Evolutionary conservation across 2,797 vertebrate species (phyloP).

Genomic region (Yasuhikotakia modesta): DNA sequence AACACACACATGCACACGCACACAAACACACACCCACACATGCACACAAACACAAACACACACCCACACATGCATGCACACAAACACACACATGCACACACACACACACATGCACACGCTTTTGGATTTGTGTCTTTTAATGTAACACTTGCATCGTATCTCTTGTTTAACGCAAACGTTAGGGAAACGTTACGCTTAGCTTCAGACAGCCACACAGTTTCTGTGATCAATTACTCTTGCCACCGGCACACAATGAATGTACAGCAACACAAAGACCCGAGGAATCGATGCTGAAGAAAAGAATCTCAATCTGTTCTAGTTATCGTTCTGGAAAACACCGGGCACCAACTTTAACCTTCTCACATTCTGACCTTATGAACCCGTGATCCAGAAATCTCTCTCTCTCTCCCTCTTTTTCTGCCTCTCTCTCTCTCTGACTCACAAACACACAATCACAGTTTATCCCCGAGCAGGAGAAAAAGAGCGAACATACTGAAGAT

Average conservation of each 20-base stretch:
- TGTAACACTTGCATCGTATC: no score
- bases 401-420: not conserved
- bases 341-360: slow-evolving; percentile 17
- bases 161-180: no score
- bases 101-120: slow-evolving; percentile 8
- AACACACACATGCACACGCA: slow-evolving; percentile 23
- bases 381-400: slow-evolving; percentile 42
- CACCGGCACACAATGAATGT: not conserved
- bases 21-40: slow-evolving; percentile 33
- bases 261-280: not conserved
- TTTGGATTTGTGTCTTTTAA: not conserved
- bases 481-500: slow-evolving; percentile 43
- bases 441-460: not conserved
- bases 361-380: slow-evolving; percentile 45
- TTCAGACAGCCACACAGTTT: not conserved
- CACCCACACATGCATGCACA: slow-evolving; percentile 14
- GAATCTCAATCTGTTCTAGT: not conserved
- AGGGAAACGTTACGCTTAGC: not conserved
- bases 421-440: not conserved
- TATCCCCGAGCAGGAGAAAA: slow-evolving; percentile 30
- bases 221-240: not conserved
- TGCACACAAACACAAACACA: slow-evolving; percentile 33
- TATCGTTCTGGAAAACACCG: not conserved
- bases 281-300: not conserved
- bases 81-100: slow-evolving; percentile 38